These are phyloP conservation scores for Falco punctatus DNA, from an alignment of 2,113 vertebrate species.

Conservation along the genomic window DNA sequence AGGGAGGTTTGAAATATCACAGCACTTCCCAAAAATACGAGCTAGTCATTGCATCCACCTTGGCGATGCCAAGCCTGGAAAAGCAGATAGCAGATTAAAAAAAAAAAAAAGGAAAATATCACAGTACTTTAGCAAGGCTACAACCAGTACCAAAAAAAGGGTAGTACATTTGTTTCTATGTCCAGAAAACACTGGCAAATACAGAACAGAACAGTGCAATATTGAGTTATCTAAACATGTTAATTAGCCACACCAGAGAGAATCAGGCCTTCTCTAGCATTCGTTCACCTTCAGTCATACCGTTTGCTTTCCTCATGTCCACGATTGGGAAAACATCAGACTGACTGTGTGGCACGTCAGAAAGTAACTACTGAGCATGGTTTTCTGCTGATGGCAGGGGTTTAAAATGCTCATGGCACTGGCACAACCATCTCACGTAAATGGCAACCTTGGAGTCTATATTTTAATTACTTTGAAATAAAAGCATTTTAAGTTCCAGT, in stretches of 20 bases:
- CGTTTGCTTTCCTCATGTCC: conserved; percentile 19
- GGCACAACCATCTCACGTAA: conserved; percentile 21
- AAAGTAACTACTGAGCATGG: conserved; percentile 62
- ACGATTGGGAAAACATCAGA: conserved; percentile 16
- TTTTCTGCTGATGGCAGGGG: conserved; percentile 75
- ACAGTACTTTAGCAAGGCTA: conserved; percentile 2
- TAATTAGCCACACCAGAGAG: conserved; percentile 58
- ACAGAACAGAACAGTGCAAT: conserved; percentile 36
- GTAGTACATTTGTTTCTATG: not conserved
- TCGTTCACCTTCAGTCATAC: conserved; percentile 55
- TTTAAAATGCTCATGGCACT: conserved; percentile 61
- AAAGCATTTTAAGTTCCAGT: conserved; percentile 51
- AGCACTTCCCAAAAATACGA: conserved; percentile 12
- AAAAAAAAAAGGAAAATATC: not conserved
- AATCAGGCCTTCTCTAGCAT: conserved; percentile 37
- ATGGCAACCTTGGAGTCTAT: conserved; percentile 12
- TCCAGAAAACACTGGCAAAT: conserved; percentile 52
- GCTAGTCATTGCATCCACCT: not conserved
- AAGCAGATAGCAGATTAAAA: conserved; percentile 7
- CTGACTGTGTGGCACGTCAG: conserved; percentile 18
- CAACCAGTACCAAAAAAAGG: not conserved
- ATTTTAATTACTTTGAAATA: conserved; percentile 59
- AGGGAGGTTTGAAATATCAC: conserved; percentile 25
- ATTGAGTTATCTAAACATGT: conserved; percentile 24
- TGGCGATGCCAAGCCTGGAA: not conserved